phyloP scores from a whole-genome alignment of 2,797 vertebrate species.

The Pyrocephalus nanus region DNA sequence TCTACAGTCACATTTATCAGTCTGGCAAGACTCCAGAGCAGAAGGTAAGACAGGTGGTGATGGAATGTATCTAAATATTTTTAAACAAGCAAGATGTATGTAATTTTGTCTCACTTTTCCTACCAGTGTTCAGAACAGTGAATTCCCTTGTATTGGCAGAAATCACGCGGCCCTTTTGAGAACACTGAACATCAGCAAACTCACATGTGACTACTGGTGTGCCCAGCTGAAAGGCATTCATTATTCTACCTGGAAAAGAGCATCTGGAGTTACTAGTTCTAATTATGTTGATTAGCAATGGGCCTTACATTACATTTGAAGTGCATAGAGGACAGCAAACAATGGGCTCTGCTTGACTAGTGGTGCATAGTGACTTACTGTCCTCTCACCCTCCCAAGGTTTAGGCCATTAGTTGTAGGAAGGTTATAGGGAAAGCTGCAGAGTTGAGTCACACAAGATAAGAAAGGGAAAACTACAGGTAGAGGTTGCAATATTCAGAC shows the following conservation, averaged over 20 bases:
- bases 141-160: neutral
- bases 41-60: neutral
- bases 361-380: neutral
- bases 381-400: neutral
- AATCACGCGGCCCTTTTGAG: neutral
- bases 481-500: neutral
- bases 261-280: neutral
- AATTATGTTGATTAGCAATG: neutral
- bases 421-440: neutral
- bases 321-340: neutral
- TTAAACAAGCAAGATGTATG: neutral
- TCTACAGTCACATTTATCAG: neutral
- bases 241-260: neutral
- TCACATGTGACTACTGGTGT: fast-evolving
- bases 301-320: neutral
- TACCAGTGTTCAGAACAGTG: neutral
- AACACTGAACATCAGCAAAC: neutral
- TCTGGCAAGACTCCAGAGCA: neutral
- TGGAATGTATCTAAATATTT: neutral
- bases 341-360: neutral
- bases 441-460: neutral
- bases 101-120: neutral
- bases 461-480: neutral
- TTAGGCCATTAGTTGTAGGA: neutral
- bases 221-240: neutral